A percentile compares a stretch with the other conserved stretches of the same genome.
Evolutionary conservation across 2,113 vertebrate genomes (phyloP).

Genomic region (Thomomys bottae): DNA sequence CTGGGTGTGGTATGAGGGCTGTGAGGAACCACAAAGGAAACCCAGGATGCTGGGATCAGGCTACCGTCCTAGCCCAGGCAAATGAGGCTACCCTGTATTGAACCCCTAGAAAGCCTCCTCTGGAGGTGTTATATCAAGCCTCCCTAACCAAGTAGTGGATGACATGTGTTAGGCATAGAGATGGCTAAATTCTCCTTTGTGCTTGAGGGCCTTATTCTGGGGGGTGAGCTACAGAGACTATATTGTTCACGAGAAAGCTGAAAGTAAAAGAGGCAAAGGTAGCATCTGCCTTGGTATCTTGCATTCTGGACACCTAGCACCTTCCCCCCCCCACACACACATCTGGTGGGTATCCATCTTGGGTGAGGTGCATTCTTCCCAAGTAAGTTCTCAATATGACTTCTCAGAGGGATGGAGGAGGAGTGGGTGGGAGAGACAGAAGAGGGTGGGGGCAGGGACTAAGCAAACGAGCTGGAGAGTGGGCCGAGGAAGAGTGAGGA

Average conservation of each 20-base stretch:
- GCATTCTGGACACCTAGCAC: not conserved
- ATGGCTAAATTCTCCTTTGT: not conserved
- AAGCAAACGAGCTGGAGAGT: not conserved
- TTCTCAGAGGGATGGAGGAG: not conserved
- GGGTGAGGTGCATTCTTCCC: not conserved
- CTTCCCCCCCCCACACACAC: not conserved
- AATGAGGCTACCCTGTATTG: not conserved
- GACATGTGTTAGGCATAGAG: not conserved
- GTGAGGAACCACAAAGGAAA: not conserved
- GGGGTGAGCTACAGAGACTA: not conserved
- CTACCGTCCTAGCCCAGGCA: not conserved
- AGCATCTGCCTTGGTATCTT: not conserved
- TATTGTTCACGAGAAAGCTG: not conserved
- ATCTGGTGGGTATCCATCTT: not conserved
- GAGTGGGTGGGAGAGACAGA: constrained; percentile 30
- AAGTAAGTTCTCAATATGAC: not conserved
- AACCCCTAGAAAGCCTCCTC: not conserved
- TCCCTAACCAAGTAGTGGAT: not conserved
- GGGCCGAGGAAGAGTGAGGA: not conserved
- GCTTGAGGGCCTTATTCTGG: not conserved
- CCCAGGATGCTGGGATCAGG: not conserved
- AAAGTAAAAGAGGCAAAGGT: not conserved
- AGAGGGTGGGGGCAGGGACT: not conserved
- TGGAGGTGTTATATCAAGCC: not conserved
- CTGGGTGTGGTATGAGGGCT: not conserved